Conservation (phyloP, 1,140 invertebrate species). For the Drosophila bifasciata region DNA sequence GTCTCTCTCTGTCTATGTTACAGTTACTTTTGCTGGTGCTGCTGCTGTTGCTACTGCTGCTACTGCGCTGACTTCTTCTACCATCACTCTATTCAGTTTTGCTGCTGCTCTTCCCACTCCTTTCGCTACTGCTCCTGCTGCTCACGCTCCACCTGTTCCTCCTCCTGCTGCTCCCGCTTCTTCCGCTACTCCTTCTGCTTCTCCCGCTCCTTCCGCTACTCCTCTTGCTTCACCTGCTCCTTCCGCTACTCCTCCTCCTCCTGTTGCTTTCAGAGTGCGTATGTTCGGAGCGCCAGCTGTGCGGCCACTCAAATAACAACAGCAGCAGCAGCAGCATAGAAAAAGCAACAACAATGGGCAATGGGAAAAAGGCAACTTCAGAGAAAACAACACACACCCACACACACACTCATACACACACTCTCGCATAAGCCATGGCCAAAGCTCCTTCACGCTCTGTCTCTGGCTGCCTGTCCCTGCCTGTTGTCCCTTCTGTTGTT, state of each 20-base stretch:
- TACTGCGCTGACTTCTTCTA: too few species aligned
- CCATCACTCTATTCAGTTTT: slow-evolving; percentile 5
- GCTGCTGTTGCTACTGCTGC: too few species aligned
- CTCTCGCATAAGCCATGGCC: slow-evolving; percentile 47
- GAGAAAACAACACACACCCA: slow-evolving; percentile 39
- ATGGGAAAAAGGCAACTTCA: slow-evolving; percentile 8
- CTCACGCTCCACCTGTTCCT: too few species aligned
- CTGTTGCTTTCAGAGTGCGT: slow-evolving; percentile 41
- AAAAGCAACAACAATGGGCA: slow-evolving; percentile 28
- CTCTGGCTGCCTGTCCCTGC: slow-evolving; percentile 15
- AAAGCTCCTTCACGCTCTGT: slow-evolving; percentile 6
- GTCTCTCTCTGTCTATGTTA: too few species aligned
- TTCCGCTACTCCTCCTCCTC: slow-evolving; percentile 12
- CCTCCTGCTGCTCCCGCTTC: too few species aligned
- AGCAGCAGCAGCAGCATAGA: slow-evolving; percentile 21
- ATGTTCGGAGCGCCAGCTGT: slow-evolving; percentile 57
- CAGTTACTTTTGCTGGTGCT: too few species aligned
- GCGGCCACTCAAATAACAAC: slow-evolving; percentile 69
- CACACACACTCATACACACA: slow-evolving; percentile 4
- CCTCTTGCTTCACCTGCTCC: too few species aligned
- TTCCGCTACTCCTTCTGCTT: too few species aligned
- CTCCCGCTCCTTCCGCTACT: too few species aligned
- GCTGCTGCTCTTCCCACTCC: too few species aligned
- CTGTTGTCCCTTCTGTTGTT: slow-evolving; percentile 51
- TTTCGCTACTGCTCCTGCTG: too few species aligned